phyloP scores from a whole-genome alignment of 2,797 vertebrate species.

The Smutsia temminckii region DNA sequence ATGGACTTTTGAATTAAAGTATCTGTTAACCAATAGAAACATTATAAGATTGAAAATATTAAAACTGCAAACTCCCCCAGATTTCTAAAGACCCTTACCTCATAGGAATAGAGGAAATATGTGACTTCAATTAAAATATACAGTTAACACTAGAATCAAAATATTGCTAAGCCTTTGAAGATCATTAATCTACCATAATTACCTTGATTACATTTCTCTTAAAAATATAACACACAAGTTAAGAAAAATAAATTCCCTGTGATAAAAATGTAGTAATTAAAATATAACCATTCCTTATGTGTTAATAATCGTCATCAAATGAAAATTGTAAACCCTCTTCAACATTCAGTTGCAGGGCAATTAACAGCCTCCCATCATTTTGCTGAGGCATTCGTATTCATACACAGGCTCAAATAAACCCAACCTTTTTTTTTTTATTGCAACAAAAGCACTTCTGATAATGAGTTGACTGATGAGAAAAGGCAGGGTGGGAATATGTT shows the following conservation, averaged over 20 bases:
- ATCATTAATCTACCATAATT: not conserved
- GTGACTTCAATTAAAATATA: not conserved
- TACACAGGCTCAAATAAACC: not conserved
- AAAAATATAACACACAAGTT: not conserved
- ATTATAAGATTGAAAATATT: not conserved
- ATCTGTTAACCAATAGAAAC: not conserved
- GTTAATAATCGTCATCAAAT: not conserved
- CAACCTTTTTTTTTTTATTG: not conserved
- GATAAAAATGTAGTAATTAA: not conserved
- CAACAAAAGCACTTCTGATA: not conserved
- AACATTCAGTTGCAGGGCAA: not conserved
- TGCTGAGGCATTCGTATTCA: not conserved
- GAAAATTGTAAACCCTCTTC: not conserved
- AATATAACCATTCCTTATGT: not conserved
- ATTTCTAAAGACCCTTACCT: not conserved
- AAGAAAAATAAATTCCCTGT: slow-evolving; percentile 14
- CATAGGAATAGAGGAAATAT: not conserved
- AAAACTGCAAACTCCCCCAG: not conserved
- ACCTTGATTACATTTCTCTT: not conserved
- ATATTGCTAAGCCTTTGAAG: not conserved
- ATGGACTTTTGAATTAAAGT: not conserved
- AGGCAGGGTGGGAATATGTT: not conserved
- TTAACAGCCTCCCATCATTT: not conserved
- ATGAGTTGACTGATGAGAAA: not conserved
- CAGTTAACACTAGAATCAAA: not conserved